Evolutionary conservation across 2,113 vertebrate species (phyloP).

Genomic region (Gasterosteus aculeatus): DNA sequence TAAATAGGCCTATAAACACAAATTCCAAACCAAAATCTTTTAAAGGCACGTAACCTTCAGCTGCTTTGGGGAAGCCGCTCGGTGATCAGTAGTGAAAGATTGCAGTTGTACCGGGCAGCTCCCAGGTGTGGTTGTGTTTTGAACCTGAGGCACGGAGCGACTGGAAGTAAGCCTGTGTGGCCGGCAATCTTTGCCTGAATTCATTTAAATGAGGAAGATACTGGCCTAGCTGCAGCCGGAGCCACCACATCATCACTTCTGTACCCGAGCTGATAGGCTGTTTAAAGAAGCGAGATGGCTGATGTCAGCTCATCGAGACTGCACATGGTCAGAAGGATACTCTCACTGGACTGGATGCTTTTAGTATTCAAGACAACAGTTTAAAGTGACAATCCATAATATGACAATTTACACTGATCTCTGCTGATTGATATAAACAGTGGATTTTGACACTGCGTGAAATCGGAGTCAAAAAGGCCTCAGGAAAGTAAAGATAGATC

Average conservation of each 20-base stretch:
- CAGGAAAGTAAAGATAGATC: slow-evolving; percentile 1
- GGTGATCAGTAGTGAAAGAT: slow-evolving; percentile 34
- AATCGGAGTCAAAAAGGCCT: neutral
- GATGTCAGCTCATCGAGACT: slow-evolving; percentile 53
- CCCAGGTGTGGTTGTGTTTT: slow-evolving; percentile 29
- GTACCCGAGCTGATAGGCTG: slow-evolving; percentile 51
- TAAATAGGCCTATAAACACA: slow-evolving; percentile 12
- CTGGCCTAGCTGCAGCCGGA: slow-evolving; percentile 16
- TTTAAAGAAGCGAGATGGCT: slow-evolving; percentile 54
- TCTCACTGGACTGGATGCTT: neutral
- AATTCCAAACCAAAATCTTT: slow-evolving; percentile 26
- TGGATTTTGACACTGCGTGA: neutral
- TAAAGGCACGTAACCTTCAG: slow-evolving; percentile 37
- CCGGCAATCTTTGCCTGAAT: slow-evolving; percentile 29
- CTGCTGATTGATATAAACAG: neutral
- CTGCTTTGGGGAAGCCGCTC: slow-evolving; percentile 27
- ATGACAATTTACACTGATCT: neutral
- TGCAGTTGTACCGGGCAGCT: slow-evolving; percentile 30
- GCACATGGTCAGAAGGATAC: slow-evolving; percentile 40
- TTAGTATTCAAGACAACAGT: slow-evolving; percentile 1
- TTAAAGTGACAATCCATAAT: neutral
- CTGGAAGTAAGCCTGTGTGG: slow-evolving; percentile 34
- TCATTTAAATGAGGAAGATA: slow-evolving; percentile 51
- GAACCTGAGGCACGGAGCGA: slow-evolving; percentile 16
- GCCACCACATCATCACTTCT: slow-evolving; percentile 56